These are phyloP conservation scores for Lasioglossum figueresi DNA, from an alignment of 2,888 invertebrate species.

Conservation along the genomic window DNA sequence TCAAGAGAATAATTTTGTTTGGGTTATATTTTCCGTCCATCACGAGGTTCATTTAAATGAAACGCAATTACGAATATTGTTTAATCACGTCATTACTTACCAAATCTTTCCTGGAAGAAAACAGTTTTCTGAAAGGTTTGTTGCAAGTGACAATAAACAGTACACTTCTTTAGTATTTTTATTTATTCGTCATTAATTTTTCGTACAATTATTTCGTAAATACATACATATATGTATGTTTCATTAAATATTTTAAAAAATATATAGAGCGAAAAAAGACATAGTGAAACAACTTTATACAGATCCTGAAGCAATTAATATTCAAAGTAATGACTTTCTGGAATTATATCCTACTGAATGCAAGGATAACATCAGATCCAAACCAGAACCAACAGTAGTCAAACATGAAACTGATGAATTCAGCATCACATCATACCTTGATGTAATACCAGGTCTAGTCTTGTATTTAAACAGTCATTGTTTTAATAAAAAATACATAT, in stretches of 20 bases:
- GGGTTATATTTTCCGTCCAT: constrained; percentile 53
- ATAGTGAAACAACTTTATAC: constrained; percentile 34
- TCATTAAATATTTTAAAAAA: not conserved
- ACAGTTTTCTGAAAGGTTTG: constrained; percentile 45
- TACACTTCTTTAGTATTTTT: not conserved
- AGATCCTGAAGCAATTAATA: not conserved
- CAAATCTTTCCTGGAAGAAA: constrained; percentile 35
- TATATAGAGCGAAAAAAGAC: constrained; percentile 48
- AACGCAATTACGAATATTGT: constrained; percentile 28
- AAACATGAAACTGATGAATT: constrained; percentile 36
- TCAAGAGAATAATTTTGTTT: constrained; percentile 16
- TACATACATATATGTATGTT: not conserved
- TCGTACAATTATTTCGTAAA: not conserved
- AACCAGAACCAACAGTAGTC: constrained; percentile 24
- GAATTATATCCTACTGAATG: constrained; percentile 34
- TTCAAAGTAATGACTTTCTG: constrained; percentile 29
- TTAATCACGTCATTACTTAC: constrained; percentile 37
- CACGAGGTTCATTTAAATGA: constrained; percentile 50
- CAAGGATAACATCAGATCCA: not conserved
- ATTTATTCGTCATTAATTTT: not conserved
- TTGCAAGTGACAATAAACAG: not conserved
- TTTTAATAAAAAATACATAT: not conserved
- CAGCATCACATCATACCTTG: constrained; percentile 41
- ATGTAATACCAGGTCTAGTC: constrained; percentile 46
- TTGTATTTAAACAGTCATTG: not conserved